A percentile compares a stretch with the other conserved stretches of the same genome.
phyloP scores from a whole-genome alignment of 92 coral and sea anemone genomes.

The Palythoa caribaeorum region DNA sequence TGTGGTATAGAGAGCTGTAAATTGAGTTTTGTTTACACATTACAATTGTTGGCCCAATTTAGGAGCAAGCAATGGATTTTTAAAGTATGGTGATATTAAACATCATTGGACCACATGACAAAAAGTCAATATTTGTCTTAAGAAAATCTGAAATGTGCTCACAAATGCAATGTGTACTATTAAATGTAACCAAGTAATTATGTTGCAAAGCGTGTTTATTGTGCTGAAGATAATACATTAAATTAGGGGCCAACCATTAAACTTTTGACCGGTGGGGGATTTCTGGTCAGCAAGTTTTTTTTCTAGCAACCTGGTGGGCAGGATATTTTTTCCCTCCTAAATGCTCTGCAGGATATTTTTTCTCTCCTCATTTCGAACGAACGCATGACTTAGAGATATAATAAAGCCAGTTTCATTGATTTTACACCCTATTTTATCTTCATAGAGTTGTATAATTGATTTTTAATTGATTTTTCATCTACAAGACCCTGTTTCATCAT shows the following conservation, averaged over 20 bases:
- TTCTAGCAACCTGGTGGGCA: no score
- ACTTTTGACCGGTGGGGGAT: no score
- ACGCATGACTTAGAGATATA: constrained; percentile 60
- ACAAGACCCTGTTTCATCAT: constrained; percentile 67
- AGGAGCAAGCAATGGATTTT: background rate
- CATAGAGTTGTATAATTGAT: constrained; percentile 23
- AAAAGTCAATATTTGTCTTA: background rate
- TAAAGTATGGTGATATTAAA: background rate
- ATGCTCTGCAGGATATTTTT: no score
- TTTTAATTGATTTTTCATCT: constrained; percentile 54
- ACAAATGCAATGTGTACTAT: background rate
- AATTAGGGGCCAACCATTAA: no score
- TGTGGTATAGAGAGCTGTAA: background rate
- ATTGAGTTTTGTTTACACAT: background rate
- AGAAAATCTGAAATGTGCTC: no score
- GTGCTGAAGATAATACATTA: background rate
- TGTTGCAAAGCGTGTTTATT: background rate
- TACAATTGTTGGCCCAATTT: background rate
- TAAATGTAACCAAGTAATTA: background rate
- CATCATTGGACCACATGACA: background rate
- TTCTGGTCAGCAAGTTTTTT: no score
- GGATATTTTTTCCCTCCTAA: no score
- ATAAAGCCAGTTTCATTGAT: constrained; percentile 69
- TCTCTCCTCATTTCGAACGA: no score
- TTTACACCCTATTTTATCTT: constrained; percentile 59